Evolutionary conservation across 2,888 invertebrate species (phyloP), one percentile per base, ranked within the genome.

Genomic region (Hololepta plana): DNA sequence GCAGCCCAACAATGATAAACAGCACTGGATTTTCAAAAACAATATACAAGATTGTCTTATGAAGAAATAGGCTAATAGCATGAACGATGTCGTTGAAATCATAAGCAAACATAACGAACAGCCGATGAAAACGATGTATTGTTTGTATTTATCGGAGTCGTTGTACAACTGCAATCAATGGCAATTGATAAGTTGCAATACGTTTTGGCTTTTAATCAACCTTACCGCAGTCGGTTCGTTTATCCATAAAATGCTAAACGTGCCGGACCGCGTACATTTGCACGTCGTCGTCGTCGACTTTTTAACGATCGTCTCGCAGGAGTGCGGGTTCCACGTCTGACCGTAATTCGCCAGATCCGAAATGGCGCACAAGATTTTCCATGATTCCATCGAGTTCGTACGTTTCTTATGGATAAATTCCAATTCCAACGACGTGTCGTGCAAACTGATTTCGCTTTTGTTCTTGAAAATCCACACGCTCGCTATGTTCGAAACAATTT

Each of bases 21-120:
- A 71, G 43, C 71, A 72, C 45, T 74, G 74, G 38, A 73, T 55
- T 51, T 74, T 73, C 24, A 74, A 55, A 47, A 70, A 70, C 35
- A 67, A 62, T 19, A 71, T 49, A 44, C 68, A 69, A 31, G 59
- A 62, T 20, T 55, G 55, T 35, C 57, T 55, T 24, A 55, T 51
- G 38, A 59, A 51, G 57, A 62, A 62, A 35, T 59, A 57, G 5
- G 57, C 51, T 5, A 57, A 45, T 20, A 65, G 47, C 28, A 65
- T 50, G 21, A 59, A 38, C 8, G 57, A 52, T 3, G 63, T 52
- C 12, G 64, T 35, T 2, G 59, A 36, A 12, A 61, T 55, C 28
- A 64, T 56, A 7, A 61, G 40, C 7, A 64, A 51, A 37, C 66
- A 63, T 31, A 60, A 50, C 7, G 57, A 51, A 36, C 66, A 66